Evolutionary conservation across 2,113 vertebrate genomes (phyloP).

Genomic region (Regulus satrapa): DNA sequence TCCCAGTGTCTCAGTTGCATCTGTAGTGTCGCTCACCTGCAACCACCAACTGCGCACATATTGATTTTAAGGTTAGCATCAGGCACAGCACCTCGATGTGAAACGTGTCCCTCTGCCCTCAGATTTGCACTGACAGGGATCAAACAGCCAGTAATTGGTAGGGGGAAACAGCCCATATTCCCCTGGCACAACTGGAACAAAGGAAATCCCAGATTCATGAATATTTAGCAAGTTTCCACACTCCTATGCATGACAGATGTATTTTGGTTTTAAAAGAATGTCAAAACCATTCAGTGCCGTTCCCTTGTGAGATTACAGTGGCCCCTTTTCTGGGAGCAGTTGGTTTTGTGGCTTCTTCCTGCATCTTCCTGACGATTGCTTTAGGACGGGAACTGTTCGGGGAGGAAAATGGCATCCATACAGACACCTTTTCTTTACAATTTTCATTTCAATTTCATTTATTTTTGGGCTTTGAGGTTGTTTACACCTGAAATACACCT

Average conservation of each 20-base stretch:
- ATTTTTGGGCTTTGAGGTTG: background rate
- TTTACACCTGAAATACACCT: background rate
- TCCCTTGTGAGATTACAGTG: background rate
- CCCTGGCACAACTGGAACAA: background rate
- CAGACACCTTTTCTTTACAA: background rate
- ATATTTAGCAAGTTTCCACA: slow-evolving; percentile 6
- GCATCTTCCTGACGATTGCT: background rate
- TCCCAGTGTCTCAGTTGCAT: background rate
- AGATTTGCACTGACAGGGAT: background rate
- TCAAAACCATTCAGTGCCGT: background rate
- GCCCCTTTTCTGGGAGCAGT: background rate
- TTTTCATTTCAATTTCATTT: background rate
- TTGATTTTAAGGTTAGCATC: background rate
- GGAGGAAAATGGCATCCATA: background rate
- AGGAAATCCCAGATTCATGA: background rate
- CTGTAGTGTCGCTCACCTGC: background rate
- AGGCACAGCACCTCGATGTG: background rate
- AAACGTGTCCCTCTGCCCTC: background rate
- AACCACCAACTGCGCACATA: background rate
- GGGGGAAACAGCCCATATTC: background rate
- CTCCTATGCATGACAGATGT: background rate
- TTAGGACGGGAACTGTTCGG: background rate
- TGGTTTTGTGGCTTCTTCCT: background rate
- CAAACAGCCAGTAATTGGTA: background rate
- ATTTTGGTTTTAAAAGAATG: background rate